Percentiles rank a stretch among this genome's conserved stretches.
phyloP scores from a whole-genome alignment of 2,113 vertebrate genomes.

The Desmodus rotundus region DNA sequence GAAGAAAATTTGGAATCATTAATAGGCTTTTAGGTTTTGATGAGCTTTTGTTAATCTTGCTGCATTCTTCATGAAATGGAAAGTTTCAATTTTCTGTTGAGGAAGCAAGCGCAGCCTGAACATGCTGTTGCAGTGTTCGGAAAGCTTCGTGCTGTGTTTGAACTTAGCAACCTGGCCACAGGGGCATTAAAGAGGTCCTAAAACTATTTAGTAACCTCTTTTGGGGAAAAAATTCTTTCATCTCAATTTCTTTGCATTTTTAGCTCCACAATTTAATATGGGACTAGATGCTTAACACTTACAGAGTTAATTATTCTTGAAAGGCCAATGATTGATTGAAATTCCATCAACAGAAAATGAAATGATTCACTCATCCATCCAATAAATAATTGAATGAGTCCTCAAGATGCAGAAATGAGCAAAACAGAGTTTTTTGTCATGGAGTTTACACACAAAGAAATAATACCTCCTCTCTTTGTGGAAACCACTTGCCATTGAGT shows the following conservation, averaged over 20 bases:
- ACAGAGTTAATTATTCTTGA: constrained; percentile 7
- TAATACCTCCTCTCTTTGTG: not conserved
- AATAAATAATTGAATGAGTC: not conserved
- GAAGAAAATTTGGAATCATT: not conserved
- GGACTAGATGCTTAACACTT: not conserved
- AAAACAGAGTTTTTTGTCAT: not conserved
- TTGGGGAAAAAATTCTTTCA: not conserved
- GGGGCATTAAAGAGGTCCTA: not conserved
- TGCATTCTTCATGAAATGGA: not conserved
- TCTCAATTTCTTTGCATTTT: not conserved
- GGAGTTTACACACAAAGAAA: not conserved
- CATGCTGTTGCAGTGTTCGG: not conserved
- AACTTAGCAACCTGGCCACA: not conserved
- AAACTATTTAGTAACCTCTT: not conserved
- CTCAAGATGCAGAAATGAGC: not conserved
- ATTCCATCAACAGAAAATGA: not conserved
- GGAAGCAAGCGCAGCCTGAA: not conserved
- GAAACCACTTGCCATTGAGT: not conserved
- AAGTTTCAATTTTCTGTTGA: not conserved
- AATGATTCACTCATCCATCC: not conserved
- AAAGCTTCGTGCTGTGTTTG: not conserved
- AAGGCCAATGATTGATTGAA: not conserved
- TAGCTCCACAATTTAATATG: not conserved
- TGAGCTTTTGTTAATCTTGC: not conserved
- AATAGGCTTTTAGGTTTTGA: not conserved